phyloP scores from a whole-genome alignment of 2,888 invertebrate species.

The Lamellibrachia columna region DNA sequence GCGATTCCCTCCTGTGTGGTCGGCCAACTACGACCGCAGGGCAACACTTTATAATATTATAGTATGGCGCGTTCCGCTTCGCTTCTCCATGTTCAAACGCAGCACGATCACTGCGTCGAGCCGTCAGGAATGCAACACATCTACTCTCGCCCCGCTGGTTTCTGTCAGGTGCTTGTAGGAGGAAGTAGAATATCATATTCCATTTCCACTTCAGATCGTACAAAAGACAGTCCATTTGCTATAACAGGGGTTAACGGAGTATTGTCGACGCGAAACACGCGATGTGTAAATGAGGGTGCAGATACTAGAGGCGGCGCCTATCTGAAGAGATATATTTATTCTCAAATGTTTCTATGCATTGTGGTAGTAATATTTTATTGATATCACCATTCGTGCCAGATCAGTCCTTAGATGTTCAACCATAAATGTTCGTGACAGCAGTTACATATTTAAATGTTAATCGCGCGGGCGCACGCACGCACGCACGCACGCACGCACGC shows the following conservation, averaged over 20 bases:
- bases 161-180: background rate
- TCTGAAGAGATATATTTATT: background rate
- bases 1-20: background rate
- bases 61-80: background rate
- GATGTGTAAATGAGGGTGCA: no score
- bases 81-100: background rate
- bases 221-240: background rate
- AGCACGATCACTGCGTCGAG: background rate
- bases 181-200: background rate
- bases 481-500: background rate
- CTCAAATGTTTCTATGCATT: background rate
- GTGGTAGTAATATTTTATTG: background rate
- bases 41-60: background rate
- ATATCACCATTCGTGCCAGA: background rate
- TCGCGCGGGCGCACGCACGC: no score
- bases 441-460: background rate
- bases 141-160: background rate
- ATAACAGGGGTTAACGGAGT: background rate
- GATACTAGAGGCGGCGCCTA: background rate
- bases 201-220: background rate
- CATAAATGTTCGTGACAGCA: background rate
- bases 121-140: no score
- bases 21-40: background rate
- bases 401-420: background rate
- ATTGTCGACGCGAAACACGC: no score